Percentiles rank a stretch among this genome's conserved stretches.
These are phyloP conservation scores for Coilia nasus DNA, from an alignment of 2,797 vertebrate genomes.

Conservation along the genomic window DNA sequence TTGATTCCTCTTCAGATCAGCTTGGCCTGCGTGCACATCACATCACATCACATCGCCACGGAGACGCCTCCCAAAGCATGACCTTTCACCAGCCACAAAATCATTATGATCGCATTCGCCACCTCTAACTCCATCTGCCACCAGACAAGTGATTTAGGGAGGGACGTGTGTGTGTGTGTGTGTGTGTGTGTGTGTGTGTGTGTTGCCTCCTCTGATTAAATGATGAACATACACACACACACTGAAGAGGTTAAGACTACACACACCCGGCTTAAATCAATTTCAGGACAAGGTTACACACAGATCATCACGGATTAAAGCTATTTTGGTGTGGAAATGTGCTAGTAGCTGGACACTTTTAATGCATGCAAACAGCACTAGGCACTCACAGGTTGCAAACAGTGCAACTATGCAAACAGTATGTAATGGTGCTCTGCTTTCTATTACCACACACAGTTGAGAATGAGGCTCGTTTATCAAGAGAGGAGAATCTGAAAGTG, in stretches of 20 bases:
- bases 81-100: conserved; percentile 37
- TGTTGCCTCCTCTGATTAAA: not conserved
- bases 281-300: not conserved
- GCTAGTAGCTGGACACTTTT: not conserved
- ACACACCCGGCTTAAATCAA: not conserved
- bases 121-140: conserved; percentile 23
- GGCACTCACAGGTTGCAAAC: too few relatives aligned
- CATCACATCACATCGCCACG: too few relatives aligned
- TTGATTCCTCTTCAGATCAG: not conserved
- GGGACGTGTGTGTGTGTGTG: not conserved
- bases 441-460: too few relatives aligned
- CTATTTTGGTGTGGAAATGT: not conserved
- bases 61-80: not conserved
- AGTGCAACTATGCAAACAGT: too few relatives aligned
- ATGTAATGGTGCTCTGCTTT: too few relatives aligned
- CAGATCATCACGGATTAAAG: not conserved
- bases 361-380: not conserved
- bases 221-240: not conserved
- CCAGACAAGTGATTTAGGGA: not conserved
- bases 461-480: too few relatives aligned
- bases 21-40: too few relatives aligned
- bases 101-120: conserved; percentile 33
- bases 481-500: too few relatives aligned
- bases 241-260: not conserved
- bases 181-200: too few relatives aligned